Evolutionary conservation across 2,888 invertebrate species (phyloP), one percentile per base, ranked within the genome.

Genomic region (Hemithea aestivaria): DNA sequence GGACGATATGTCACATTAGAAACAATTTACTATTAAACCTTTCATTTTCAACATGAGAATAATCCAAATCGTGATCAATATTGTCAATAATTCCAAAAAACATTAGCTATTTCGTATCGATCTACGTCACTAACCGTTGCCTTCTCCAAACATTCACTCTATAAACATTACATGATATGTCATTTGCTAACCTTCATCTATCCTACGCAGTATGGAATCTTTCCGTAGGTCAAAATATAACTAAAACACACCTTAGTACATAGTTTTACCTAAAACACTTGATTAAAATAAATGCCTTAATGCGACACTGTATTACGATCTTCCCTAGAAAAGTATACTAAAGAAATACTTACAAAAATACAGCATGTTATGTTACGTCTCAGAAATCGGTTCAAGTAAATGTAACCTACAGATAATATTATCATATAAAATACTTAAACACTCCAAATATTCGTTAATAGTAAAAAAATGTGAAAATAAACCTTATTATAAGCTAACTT

Each of bases 91-190:
- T 67, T 68, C 68, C 69, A 73, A 78, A 75, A 68, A 67, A 73
- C 69, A 64, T 63, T 49, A 58, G 59, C 56, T 57, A 69, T 62
- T 60, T 62, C 62, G 60, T 64, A 62, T 60, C 62, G 63, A 53
- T 65, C 59, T 58, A 54, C 62, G 58, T 77, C 74, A 73, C 74
- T 84, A 81, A 82, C 83, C 83, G 62, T 73, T 25, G 9, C 26
- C 41, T 10, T 16, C 29, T n/a, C 1, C 21, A 2, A 1, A 12
- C 32, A 23, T 31, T 32, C 40, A 10, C 16, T 31, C 32, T 33
- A 35, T 77, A 81, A 83, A 79, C 76, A 73, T 77, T 77, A 77
- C 73, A 68, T 87, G 87, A 87, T 87, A 87, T 87, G 87, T 87
- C 69, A 85, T 81, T 81, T 77, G 69, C 83, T 84, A 82, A 68